Evolutionary conservation across 2,888 invertebrate species (phyloP).

Genomic region (Lamproptera curius): DNA sequence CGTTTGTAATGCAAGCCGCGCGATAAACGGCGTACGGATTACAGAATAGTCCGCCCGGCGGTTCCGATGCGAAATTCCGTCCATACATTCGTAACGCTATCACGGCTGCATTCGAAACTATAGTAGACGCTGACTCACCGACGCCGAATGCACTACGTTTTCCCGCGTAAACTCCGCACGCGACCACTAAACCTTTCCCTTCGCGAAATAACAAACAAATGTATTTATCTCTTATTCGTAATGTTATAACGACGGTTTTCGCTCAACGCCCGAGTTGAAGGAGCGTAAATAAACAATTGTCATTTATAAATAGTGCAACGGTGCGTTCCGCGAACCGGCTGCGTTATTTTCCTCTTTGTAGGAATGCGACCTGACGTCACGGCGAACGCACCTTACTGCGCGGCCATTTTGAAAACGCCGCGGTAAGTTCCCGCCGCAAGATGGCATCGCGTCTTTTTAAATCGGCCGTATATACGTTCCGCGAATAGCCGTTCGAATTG

Average conservation of each 20-base stretch:
- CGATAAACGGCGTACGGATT: slow-evolving; percentile 10
- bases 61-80: slow-evolving; percentile 25
- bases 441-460: slow-evolving; percentile 20
- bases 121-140: slow-evolving; percentile 54
- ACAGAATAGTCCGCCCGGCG: slow-evolving; percentile 21
- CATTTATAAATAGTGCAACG: slow-evolving; percentile 66
- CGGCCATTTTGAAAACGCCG: slow-evolving; percentile 15
- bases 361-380: slow-evolving; percentile 70
- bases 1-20: slow-evolving; percentile 8
- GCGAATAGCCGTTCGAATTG: slow-evolving; percentile 36
- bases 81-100: slow-evolving; percentile 36
- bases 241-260: slow-evolving; percentile 27
- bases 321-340: slow-evolving; percentile 56
- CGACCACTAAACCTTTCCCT: slow-evolving; percentile 24
- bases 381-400: slow-evolving; percentile 40
- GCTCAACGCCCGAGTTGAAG: slow-evolving; percentile 10
- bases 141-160: slow-evolving; percentile 49
- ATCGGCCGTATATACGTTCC: slow-evolving; percentile 25
- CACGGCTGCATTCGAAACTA: slow-evolving; percentile 53
- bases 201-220: slow-evolving; percentile 1
- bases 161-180: slow-evolving; percentile 53
- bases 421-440: neutral
- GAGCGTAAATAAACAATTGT: slow-evolving; percentile 31
- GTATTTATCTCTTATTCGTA: slow-evolving; percentile 26
- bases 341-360: slow-evolving; percentile 66